A percentile compares a stretch with the other conserved stretches of the same genome.
These are phyloP conservation scores for Oophaga pumilio DNA, from an alignment of 2,113 vertebrate species.

Conservation along the genomic window DNA sequence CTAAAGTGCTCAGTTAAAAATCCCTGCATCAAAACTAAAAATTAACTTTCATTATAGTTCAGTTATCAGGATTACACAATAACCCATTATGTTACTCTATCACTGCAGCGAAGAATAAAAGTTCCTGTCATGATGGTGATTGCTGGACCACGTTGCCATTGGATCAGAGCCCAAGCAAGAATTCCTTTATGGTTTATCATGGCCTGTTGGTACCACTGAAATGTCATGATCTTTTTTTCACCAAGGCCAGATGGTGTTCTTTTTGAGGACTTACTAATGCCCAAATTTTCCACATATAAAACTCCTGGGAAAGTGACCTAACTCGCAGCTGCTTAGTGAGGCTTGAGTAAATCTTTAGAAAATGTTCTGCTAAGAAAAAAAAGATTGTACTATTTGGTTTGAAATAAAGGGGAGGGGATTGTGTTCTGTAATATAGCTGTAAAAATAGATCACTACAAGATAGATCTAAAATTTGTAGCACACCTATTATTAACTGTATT, in stretches of 20 bases:
- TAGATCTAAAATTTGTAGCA: neutral
- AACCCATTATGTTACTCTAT: slow-evolving; percentile 80
- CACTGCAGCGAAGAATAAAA: slow-evolving; percentile 77
- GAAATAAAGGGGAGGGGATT: slow-evolving; percentile 73
- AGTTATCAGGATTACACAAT: slow-evolving; percentile 78
- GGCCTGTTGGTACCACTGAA: slow-evolving; percentile 98
- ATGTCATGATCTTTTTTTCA: slow-evolving; percentile 97
- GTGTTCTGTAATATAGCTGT: slow-evolving; percentile 67
- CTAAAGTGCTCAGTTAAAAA: neutral
- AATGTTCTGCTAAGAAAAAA: slow-evolving; percentile 74
- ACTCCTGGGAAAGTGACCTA: slow-evolving; percentile 99
- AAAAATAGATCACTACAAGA: slow-evolving; percentile 42
- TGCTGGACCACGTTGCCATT: slow-evolving; percentile 80
- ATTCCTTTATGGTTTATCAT: slow-evolving; percentile 98
- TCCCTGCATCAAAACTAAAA: slow-evolving; percentile 68
- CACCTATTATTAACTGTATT: neutral
- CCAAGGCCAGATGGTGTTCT: slow-evolving; percentile 97
- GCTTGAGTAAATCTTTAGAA: slow-evolving; percentile 99
- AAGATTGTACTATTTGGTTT: slow-evolving; percentile 81
- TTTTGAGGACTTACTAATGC: slow-evolving; percentile 96
- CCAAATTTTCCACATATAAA: slow-evolving; percentile 92
- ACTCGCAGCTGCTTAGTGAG: slow-evolving; percentile 99
- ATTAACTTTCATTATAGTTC: slow-evolving; percentile 72
- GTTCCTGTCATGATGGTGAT: slow-evolving; percentile 80
- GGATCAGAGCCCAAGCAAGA: slow-evolving; percentile 80